phyloP scores from a whole-genome alignment of 2,888 invertebrate species.

The Anarsia innoxiella region DNA sequence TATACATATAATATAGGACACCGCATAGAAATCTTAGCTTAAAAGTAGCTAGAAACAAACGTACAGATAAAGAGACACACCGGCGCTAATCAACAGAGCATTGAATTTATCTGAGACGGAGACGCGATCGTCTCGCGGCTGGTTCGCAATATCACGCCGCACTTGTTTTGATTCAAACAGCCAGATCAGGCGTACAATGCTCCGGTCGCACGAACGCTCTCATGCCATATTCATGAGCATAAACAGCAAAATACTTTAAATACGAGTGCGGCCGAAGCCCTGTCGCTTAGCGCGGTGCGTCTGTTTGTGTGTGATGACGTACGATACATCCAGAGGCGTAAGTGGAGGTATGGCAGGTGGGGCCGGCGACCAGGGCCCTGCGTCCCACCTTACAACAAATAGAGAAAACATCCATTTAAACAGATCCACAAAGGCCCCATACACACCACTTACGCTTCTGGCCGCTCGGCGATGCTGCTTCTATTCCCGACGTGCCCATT shows the following conservation, averaged over 20 bases:
- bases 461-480: constrained; percentile 43
- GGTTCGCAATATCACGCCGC: background rate
- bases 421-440: constrained; percentile 56
- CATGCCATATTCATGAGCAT: constrained; percentile 16
- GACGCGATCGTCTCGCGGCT: background rate
- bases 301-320: constrained; percentile 48
- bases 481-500: too few relatives aligned
- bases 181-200: constrained; percentile 6
- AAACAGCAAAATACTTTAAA: constrained; percentile 14
- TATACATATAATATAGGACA: constrained; percentile 2
- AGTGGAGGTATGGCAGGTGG: constrained; percentile 76
- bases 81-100: constrained; percentile 18
- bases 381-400: constrained; percentile 73
- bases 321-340: constrained; percentile 77
- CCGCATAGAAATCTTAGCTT: constrained; percentile 5
- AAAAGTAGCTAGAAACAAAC: constrained; percentile 13
- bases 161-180: constrained; percentile 5
- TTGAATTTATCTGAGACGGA: background rate
- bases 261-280: constrained; percentile 22
- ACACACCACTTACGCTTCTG: constrained; percentile 72
- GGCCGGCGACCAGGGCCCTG: constrained; percentile 73
- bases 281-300: constrained; percentile 45
- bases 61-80: constrained; percentile 12
- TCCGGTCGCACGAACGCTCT: constrained; percentile 15
- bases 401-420: constrained; percentile 67